Conservation (phyloP, 1,140 invertebrate genomes). For the Tetragonula clypearis region DNA sequence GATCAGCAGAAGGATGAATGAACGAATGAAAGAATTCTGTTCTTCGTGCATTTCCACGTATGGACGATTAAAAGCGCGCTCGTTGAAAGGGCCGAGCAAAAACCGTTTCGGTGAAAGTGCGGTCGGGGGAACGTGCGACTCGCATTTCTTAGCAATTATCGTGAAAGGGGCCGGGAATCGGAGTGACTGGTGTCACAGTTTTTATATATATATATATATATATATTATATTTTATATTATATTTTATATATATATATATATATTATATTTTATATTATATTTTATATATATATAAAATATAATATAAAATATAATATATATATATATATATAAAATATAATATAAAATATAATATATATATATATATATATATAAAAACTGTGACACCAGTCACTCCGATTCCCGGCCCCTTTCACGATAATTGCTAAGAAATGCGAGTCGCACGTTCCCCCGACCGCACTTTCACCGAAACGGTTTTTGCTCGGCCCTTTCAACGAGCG, state of each 20-base stretch:
- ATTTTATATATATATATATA: no score
- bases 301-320: no score
- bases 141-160: conserved; percentile 48
- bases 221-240: no score
- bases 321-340: no score
- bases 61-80: not conserved
- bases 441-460: conserved; percentile 31
- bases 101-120: conserved; percentile 52
- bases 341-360: no score
- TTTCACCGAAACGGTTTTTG: conserved; percentile 49
- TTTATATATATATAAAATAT: no score
- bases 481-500: not conserved
- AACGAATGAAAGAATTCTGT: not conserved
- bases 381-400: not conserved
- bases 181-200: not conserved
- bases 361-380: not conserved
- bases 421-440: conserved; percentile 48
- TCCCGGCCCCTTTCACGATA: conserved; percentile 30
- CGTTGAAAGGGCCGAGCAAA: not conserved
- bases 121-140: conserved; percentile 32
- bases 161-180: conserved; percentile 24
- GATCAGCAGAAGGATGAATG: not conserved
- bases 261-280: no score
- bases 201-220: not conserved
- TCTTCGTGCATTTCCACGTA: not conserved